A percentile compares a stretch with the other conserved stretches of the same genome.
Conservation (phyloP, 2,888 invertebrate genomes). For the Euphydryas editha region DNA sequence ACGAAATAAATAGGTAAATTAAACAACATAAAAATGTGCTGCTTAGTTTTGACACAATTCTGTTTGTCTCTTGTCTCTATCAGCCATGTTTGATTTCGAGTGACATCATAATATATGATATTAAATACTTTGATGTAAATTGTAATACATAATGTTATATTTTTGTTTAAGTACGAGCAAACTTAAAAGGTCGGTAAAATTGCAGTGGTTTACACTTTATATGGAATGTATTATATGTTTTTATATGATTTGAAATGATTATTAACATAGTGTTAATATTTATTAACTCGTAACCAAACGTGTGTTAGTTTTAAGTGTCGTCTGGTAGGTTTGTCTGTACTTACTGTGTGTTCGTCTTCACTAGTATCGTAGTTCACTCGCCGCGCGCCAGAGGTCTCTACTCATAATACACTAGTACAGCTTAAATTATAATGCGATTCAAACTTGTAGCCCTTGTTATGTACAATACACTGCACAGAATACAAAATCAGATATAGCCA, state of each 20-base stretch:
- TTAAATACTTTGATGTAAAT: too few species aligned
- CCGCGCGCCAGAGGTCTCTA: not conserved
- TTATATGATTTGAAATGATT: not conserved
- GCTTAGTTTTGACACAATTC: too few species aligned
- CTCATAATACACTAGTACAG: not conserved
- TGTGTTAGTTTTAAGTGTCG: conserved; percentile 11
- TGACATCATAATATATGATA: not conserved
- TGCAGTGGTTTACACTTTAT: not conserved
- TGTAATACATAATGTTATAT: too few species aligned
- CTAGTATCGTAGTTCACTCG: not conserved
- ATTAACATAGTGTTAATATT: not conserved
- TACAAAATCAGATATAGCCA: too few species aligned
- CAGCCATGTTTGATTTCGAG: not conserved
- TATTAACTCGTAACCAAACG: not conserved
- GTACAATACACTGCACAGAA: too few species aligned
- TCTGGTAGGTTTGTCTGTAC: not conserved
- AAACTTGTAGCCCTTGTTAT: too few species aligned
- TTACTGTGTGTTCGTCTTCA: not conserved
- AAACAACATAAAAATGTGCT: too few species aligned
- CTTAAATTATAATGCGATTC: not conserved
- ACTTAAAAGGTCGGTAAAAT: not conserved
- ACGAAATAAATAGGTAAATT: too few species aligned
- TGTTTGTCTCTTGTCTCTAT: too few species aligned
- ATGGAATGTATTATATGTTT: not conserved
- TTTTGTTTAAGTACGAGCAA: too few species aligned